Conservation (phyloP, 2,888 invertebrate species). For the Cepaea hortensis region DNA sequence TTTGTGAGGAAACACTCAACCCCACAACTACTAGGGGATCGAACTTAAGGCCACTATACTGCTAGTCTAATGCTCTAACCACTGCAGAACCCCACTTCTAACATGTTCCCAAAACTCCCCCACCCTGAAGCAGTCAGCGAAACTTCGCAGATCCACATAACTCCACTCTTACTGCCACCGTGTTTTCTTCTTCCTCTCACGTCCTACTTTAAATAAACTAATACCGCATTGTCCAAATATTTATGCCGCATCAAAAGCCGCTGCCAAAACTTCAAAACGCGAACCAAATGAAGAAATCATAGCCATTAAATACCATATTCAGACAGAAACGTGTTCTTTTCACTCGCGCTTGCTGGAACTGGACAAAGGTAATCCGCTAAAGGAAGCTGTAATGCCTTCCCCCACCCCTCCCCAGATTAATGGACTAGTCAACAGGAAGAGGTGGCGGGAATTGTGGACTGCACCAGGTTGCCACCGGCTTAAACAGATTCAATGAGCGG, state of each 20-base stretch:
- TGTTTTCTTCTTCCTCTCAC: background rate
- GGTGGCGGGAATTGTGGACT: background rate
- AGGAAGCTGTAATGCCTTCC: conserved; percentile 5
- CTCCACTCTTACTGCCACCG: too few relatives aligned
- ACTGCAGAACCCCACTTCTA: too few relatives aligned
- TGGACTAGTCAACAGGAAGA: conserved; percentile 9
- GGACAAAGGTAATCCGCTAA: conserved; percentile 7
- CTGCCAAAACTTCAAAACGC: background rate
- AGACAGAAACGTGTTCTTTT: background rate
- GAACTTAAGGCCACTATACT: too few relatives aligned
- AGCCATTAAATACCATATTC: conserved; percentile 16
- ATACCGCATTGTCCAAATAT: conserved; percentile 9
- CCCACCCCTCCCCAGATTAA: background rate
- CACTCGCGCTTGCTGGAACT: background rate
- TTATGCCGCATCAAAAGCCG: background rate
- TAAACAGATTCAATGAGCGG: conserved; percentile 8
- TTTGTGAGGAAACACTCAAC: too few relatives aligned
- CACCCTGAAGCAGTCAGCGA: too few relatives aligned
- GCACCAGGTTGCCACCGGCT: background rate
- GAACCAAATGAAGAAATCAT: conserved; percentile 34
- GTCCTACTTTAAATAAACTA: background rate
- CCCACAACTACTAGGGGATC: too few relatives aligned
- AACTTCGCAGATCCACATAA: background rate
- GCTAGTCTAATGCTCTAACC: too few relatives aligned
- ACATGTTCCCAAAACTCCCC: too few relatives aligned